phyloP scores from a whole-genome alignment of 1,140 invertebrate species.

The Rhagoletis zephyria region DNA sequence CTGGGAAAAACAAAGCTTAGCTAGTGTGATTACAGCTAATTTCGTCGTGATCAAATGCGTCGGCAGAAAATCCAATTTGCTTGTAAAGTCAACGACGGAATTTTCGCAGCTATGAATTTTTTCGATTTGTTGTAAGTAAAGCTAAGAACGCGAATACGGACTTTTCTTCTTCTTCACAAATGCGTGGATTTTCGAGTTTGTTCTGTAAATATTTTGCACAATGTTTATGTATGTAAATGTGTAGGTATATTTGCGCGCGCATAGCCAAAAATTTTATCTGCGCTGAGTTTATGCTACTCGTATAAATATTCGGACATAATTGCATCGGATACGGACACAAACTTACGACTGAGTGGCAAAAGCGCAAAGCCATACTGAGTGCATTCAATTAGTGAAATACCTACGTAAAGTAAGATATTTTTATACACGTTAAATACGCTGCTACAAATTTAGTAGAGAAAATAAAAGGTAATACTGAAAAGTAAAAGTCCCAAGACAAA shows the following conservation, averaged over 20 bases:
- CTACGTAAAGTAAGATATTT: background rate
- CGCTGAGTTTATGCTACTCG: conserved; percentile 37
- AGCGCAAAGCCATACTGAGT: background rate
- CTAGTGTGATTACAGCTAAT: background rate
- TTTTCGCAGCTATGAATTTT: background rate
- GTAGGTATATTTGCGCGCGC: conserved; percentile 48
- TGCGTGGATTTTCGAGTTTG: conserved; percentile 1
- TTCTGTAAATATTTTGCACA: background rate
- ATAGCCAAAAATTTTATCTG: conserved; percentile 18
- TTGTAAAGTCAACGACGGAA: conserved; percentile 34
- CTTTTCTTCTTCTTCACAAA: background rate
- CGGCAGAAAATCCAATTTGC: conserved; percentile 24
- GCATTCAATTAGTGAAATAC: background rate
- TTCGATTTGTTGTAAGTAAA: conserved; percentile 37
- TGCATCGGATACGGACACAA: conserved; percentile 53
- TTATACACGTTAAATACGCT: background rate
- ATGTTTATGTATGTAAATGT: background rate
- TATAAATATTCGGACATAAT: conserved; percentile 25
- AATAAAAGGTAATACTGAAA: background rate
- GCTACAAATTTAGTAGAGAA: background rate
- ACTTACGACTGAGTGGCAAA: background rate
- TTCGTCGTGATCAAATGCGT: conserved; percentile 11
- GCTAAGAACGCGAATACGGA: background rate
- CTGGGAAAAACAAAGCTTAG: background rate
- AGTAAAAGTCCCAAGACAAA: background rate